Evolutionary conservation across 2,888 invertebrate species (phyloP).

Genomic region (Petrolisthes cinctipes): DNA sequence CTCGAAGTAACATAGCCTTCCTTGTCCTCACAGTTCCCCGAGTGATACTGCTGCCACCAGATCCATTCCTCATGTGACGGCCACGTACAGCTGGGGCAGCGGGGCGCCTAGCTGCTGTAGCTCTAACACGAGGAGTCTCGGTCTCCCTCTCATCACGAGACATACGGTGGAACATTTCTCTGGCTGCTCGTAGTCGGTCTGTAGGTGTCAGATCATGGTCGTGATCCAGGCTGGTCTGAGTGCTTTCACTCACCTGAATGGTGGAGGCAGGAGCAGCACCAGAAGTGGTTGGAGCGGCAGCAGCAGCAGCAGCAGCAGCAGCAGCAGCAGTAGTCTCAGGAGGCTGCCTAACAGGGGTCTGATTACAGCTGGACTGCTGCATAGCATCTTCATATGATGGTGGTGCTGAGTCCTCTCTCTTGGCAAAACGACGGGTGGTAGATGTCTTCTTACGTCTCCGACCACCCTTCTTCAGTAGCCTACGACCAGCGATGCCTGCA

Average conservation of each 20-base stretch:
- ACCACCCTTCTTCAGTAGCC: slow-evolving; percentile 27
- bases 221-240: slow-evolving; percentile 45
- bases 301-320: not conserved
- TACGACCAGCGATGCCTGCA: slow-evolving; percentile 22
- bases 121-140: not conserved
- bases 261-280: not conserved
- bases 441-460: slow-evolving; percentile 29
- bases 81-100: not conserved
- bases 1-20: slow-evolving; percentile 56
- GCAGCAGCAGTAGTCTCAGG: not conserved
- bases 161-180: slow-evolving; percentile 57
- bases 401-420: slow-evolving; percentile 51
- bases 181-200: slow-evolving; percentile 51
- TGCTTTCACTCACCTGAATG: slow-evolving; percentile 52
- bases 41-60: slow-evolving; percentile 41
- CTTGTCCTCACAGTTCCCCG: slow-evolving; percentile 58
- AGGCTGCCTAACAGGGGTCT: not conserved
- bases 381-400: slow-evolving; percentile 55
- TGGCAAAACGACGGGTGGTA: not conserved
- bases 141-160: slow-evolving; percentile 36
- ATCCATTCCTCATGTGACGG: not conserved
- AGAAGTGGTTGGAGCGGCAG: not conserved
- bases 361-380: slow-evolving; percentile 39
- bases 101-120: slow-evolving; percentile 17
- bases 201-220: slow-evolving; percentile 32